phyloP scores from a whole-genome alignment of 2,113 vertebrate genomes.

The Lycaon pictus region DNA sequence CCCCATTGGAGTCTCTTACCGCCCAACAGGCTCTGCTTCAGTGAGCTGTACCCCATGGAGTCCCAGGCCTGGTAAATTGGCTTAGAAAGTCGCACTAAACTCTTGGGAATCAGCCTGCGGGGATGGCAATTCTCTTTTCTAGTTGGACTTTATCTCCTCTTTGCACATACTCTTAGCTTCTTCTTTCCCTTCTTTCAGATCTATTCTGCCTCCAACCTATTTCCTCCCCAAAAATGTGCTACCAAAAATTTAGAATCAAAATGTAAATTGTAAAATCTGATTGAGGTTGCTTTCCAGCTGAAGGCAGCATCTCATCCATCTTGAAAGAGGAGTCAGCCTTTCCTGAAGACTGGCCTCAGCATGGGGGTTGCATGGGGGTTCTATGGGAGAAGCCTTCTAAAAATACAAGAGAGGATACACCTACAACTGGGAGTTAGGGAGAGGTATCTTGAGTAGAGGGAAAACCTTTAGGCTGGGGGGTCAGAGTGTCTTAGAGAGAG shows the following conservation, averaged over 20 bases:
- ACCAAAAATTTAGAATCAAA: slow-evolving; percentile 6
- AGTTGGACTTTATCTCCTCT: background rate
- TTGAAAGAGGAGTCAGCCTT: background rate
- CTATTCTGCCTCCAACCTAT: background rate
- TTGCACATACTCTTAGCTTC: background rate
- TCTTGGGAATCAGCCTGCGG: background rate
- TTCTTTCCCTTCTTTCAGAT: background rate
- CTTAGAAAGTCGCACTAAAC: background rate
- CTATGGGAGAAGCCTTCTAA: background rate
- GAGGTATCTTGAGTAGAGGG: background rate
- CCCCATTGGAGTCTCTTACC: background rate
- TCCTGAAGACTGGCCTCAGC: background rate
- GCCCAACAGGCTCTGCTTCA: background rate
- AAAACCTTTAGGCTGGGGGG: background rate
- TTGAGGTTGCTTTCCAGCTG: slow-evolving; percentile 10
- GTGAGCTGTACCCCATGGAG: background rate
- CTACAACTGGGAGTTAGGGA: background rate
- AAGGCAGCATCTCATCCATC: background rate
- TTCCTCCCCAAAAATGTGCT: background rate
- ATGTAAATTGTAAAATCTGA: slow-evolving; percentile 21
- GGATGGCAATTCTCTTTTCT: background rate
- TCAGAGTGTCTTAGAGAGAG: background rate
- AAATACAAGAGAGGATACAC: background rate
- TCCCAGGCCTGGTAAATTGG: background rate
- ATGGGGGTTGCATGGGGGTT: background rate